Evolutionary conservation across 1,140 invertebrate genomes (phyloP).

Genomic region (Listronotus bonariensis): DNA sequence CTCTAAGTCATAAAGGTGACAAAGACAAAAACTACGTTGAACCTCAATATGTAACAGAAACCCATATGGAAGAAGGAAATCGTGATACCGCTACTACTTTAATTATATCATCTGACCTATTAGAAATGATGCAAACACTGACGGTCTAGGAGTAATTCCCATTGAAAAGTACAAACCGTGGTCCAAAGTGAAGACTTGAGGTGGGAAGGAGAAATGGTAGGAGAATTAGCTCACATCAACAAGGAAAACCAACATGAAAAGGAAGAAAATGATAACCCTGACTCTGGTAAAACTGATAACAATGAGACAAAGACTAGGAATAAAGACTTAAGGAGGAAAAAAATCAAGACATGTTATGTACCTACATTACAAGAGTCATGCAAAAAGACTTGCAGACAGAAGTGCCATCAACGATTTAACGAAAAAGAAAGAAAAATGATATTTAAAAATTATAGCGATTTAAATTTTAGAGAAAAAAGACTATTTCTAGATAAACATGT

Average conservation of each 20-base stretch:
- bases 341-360: background rate
- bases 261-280: background rate
- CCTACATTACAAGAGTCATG: too few species aligned
- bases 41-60: background rate
- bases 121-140: background rate
- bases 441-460: too few species aligned
- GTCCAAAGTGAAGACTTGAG: background rate
- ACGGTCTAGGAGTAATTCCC: background rate
- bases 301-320: background rate
- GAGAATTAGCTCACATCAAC: background rate
- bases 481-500: too few species aligned
- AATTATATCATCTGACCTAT: background rate
- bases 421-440: too few species aligned
- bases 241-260: background rate
- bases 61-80: background rate
- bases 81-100: background rate
- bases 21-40: background rate
- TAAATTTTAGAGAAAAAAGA: too few species aligned
- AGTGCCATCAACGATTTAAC: too few species aligned
- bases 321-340: background rate
- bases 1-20: background rate
- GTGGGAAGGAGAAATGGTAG: background rate
- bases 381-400: too few species aligned
- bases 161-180: background rate
- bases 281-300: background rate